Evolutionary conservation across 2,888 invertebrate genomes (phyloP), one percentile per base, ranked within the genome.

Genomic region (Operophtera brumata): DNA sequence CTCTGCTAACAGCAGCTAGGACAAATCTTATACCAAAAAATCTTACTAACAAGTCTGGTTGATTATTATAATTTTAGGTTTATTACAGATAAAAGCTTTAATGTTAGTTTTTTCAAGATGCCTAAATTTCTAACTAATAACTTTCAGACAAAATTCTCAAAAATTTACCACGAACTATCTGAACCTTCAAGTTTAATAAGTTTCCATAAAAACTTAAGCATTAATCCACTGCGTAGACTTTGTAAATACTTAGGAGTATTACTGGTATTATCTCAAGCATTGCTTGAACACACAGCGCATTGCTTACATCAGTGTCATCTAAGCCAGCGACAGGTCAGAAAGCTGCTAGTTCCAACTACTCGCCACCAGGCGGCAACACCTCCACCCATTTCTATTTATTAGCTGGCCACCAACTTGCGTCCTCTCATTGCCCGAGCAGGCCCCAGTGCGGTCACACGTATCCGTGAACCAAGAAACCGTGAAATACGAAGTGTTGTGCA

Each of bases 361-460:
- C 84, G 69, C 73, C 84, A 58, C 77, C 70, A 87, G 88, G 78
- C 82, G 86, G 83, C 84, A 72, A 57, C 52, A 52, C 52, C 60
- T 67, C 64, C 77, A 65, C 61, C 26, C 71, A 70, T 61, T 86
- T 84, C 74, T 37, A 54, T 70, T 84, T 78, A 83, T 88, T 89
- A 87, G 82, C 86, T 48, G 73, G 77, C 65, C 49, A 71, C 71
- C 70, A 73, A 70, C 70, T 42, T 48, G 32, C 65, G 77, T 62
- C 66, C 75, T 78, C 82, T 78, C 88, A 88, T 82, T 86, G 84
- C 84, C 77, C 77, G 74, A 67, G 71, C 66, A 67, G 80, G 76
- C 84, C 67, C 67, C 68, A 75, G 69, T 82, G 82, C 77, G 82
- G 58, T 62, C 79, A 68, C 78, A 77, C 74, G 71, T 67, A 41